Conservation (phyloP, 1,140 invertebrate species). For the Pachyrhynchus sulphureomaculatus region DNA sequence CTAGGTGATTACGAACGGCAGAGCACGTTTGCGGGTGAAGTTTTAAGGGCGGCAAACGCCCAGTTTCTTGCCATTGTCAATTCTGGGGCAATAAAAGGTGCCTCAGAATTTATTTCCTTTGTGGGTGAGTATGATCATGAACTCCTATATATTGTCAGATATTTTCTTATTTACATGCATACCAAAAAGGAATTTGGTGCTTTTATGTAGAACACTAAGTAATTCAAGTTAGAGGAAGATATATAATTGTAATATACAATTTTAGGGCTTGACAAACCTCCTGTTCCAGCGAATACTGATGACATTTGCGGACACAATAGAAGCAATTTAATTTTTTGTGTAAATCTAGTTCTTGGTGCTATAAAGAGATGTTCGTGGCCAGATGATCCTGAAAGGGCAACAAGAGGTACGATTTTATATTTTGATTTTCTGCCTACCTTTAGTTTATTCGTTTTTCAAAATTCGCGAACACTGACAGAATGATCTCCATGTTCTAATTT, state of each 20-base stretch:
- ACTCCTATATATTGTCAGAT: too few relatives aligned
- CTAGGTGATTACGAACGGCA: conserved; percentile 84
- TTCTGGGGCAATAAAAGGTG: conserved; percentile 60
- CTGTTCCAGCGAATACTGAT: conserved; percentile 59
- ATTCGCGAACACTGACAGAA: background rate
- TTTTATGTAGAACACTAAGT: too few relatives aligned
- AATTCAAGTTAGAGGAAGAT: too few relatives aligned
- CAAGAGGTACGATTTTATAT: conserved; percentile 54
- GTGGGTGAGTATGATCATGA: conserved; percentile 78
- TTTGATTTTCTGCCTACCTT: background rate
- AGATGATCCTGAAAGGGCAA: conserved; percentile 74
- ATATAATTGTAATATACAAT: background rate
- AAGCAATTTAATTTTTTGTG: conserved; percentile 65
- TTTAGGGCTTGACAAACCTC: conserved; percentile 37
- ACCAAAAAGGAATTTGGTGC: too few relatives aligned
- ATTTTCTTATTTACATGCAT: too few relatives aligned
- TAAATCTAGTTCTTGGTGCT: conserved; percentile 76
- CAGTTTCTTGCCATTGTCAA: conserved; percentile 57
- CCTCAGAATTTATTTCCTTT: conserved; percentile 71
- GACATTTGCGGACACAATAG: conserved; percentile 63
- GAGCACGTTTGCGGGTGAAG: conserved; percentile 77
- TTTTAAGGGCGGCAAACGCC: conserved; percentile 62
- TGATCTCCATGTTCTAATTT: too few relatives aligned
- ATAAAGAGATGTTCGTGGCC: conserved; percentile 84
- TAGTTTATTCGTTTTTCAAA: background rate